A percentile compares a stretch with the other conserved stretches of the same genome.
phyloP scores from a whole-genome alignment of 2,888 invertebrate species.

The Megalurothrips usitatus region DNA sequence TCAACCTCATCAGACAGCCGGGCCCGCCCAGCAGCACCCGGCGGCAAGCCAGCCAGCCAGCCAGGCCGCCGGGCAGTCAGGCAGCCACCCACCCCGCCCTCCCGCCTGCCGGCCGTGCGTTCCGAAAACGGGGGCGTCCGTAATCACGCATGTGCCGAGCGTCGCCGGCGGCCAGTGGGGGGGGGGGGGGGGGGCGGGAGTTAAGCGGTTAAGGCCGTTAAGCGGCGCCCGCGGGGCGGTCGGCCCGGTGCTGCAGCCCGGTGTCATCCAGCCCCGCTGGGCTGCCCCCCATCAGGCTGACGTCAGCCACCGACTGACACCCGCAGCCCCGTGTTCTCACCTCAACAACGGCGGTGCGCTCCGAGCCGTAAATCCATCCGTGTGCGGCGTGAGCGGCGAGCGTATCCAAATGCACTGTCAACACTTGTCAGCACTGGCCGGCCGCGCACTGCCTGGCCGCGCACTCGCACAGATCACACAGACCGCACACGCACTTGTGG shows the following conservation, averaged over 20 bases:
- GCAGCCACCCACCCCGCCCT: too few relatives aligned
- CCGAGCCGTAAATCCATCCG: too few relatives aligned
- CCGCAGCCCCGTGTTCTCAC: too few relatives aligned
- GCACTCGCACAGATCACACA: background rate
- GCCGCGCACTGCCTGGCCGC: background rate
- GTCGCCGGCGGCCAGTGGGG: background rate
- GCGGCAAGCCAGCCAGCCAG: background rate
- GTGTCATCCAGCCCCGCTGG: background rate
- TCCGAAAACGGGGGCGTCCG: too few relatives aligned
- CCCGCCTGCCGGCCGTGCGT: too few relatives aligned
- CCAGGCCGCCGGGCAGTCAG: too few relatives aligned
- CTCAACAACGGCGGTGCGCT: too few relatives aligned
- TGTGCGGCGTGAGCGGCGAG: too few relatives aligned
- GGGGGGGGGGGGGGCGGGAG: background rate
- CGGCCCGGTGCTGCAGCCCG: background rate
- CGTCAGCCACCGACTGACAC: too few relatives aligned
- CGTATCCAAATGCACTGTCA: background rate
- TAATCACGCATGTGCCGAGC: background rate
- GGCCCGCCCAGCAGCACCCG: background rate
- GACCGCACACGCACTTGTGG: too few relatives aligned
- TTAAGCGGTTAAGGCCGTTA: background rate
- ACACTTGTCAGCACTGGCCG: background rate
- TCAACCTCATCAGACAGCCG: constrained; percentile 8
- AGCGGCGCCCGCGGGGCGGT: background rate
- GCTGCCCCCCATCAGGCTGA: too few relatives aligned